Conservation (phyloP, 2,888 invertebrate genomes). For the Ctena decussata region DNA sequence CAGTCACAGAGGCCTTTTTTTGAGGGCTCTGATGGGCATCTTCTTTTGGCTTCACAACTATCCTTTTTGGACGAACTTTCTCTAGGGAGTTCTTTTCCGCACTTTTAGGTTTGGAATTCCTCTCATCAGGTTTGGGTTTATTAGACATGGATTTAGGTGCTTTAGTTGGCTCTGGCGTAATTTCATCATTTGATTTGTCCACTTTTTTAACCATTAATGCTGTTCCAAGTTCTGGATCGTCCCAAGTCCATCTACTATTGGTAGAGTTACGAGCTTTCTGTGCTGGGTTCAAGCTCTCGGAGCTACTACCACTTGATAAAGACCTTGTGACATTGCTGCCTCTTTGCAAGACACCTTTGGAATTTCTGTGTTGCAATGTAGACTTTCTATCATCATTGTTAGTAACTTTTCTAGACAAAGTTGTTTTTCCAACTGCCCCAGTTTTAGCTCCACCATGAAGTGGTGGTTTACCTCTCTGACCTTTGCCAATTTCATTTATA, state of each 20-base stretch:
- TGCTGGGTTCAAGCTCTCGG: neutral
- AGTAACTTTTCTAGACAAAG: neutral
- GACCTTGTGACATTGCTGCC: neutral
- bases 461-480: neutral
- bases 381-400: neutral
- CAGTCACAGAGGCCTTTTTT: constrained; percentile 17
- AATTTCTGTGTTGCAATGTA: neutral
- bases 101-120: neutral
- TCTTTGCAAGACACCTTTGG: neutral
- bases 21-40: neutral
- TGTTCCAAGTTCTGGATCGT: neutral
- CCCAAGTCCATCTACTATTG: neutral
- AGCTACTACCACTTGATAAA: neutral
- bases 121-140: neutral
- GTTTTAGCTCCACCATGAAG: neutral
- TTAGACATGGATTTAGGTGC: neutral
- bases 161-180: neutral
- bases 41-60: constrained; percentile 10
- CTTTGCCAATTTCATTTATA: neutral
- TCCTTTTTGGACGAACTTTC: neutral
- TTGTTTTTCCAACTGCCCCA: neutral
- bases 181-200: neutral
- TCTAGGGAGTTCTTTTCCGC: neutral
- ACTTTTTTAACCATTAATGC: neutral
- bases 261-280: neutral